Conservation (phyloP, 2,797 vertebrate species). For the Enteromius viviparus region DNA sequence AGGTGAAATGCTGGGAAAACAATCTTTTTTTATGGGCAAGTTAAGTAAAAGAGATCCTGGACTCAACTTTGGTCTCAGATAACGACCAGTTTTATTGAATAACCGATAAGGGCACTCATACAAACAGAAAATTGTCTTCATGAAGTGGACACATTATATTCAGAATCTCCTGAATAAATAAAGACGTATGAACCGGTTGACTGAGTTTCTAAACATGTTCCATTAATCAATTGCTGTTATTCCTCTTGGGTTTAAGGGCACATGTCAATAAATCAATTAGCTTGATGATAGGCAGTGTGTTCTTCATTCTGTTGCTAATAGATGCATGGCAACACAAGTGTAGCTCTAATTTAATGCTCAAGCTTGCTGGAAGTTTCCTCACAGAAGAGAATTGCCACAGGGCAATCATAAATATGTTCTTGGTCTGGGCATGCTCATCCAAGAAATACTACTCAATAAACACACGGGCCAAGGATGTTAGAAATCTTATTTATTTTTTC, state of each 20-base stretch:
- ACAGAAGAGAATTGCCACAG: conserved; percentile 17
- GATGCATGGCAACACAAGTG: conserved; percentile 6
- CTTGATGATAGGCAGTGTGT: conserved; percentile 1
- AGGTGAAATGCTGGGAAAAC: conserved; percentile 32
- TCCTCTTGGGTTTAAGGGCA: conserved; percentile 8
- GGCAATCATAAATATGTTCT: conserved; percentile 25
- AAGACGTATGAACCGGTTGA: not conserved
- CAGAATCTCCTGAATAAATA: conserved; percentile 9
- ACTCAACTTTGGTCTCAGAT: not conserved
- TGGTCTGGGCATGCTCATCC: conserved; percentile 9
- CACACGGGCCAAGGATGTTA: conserved; percentile 22
- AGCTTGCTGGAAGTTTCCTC: not conserved
- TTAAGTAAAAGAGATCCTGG: not conserved
- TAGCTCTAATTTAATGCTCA: conserved; percentile 17
- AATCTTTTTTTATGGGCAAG: not conserved
- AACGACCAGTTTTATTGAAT: not conserved
- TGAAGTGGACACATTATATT: not conserved
- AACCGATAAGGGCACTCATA: not conserved
- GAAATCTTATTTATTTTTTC: conserved; percentile 32
- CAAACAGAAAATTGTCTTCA: conserved; percentile 11
- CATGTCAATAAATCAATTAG: conserved; percentile 45
- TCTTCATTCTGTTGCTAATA: conserved; percentile 5
- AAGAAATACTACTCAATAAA: conserved; percentile 34
- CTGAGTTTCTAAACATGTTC: conserved; percentile 7
- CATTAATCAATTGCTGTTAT: conserved; percentile 11